Evolutionary conservation across 2,113 vertebrate genomes (phyloP), one percentile per base, ranked within the genome.

Genomic region (Microcebus murinus): DNA sequence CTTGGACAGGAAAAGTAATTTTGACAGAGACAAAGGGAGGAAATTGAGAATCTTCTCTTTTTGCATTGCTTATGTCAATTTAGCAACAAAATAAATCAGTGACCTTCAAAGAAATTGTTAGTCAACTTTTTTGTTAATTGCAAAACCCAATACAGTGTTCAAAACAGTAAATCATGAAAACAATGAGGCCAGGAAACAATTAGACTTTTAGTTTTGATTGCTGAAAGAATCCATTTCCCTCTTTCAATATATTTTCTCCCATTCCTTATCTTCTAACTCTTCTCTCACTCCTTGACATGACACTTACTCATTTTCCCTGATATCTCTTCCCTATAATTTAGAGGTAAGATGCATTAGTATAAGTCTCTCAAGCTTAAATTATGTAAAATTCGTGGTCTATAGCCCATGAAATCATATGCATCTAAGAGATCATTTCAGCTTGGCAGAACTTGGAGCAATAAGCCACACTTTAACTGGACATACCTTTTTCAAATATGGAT

Each of bases 331-430:
- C 59, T 45, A 25, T 73, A 31, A 90, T 92, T 93, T 73, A 84
- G 45, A 90, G 18, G 48, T 57, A 45, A 77, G 42, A 23, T 36
- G 29, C 17, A 84, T n/a, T 9, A 2, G 13, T 42, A 1, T 68
- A 67, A 71, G 12, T 73, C 91, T 96, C 83, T 68, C 71, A 88
- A 85, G 90, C 84, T 94, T 88, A 85, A 87, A 73, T 77, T 55
- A 77, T 81, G 18, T 50, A 96, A 93, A 95, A 82, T 27, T 34
- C 74, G 42, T 90, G 70, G 65, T 89, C 95, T 65, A 45, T 8
- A 73, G 68, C 29, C 90, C 92, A 91, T 92, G 76, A 97, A 97
- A 95, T 96, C 90, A 82, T 45, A 81, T 48, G 67, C 74, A 90
- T 63, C 83, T 77, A 67, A 63, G 92, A 74, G 34, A 94, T 96